phyloP scores from a whole-genome alignment of 2,113 vertebrate genomes.

The Alligator sinensis region DNA sequence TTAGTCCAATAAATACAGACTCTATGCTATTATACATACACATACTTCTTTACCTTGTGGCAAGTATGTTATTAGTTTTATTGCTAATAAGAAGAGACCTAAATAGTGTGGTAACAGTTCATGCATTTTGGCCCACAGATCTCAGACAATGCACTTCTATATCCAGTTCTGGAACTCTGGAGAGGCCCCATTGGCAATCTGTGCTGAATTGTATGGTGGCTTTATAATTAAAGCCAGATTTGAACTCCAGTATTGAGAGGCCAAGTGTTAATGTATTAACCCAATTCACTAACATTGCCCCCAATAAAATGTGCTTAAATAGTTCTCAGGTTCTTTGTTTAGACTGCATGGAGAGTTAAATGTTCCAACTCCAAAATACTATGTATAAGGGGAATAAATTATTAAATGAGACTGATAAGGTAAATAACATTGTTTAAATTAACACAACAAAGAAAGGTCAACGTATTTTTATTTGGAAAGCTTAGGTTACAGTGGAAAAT shows the following conservation, averaged over 20 bases:
- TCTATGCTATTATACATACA: not conserved
- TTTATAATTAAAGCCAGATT: not conserved
- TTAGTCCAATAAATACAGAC: not conserved
- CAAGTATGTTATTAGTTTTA: not conserved
- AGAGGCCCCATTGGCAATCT: not conserved
- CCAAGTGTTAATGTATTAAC: slow-evolving; percentile 28
- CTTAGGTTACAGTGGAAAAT: not conserved
- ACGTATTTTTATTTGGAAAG: slow-evolving; percentile 15
- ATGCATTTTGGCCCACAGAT: not conserved
- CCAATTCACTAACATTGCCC: slow-evolving; percentile 7
- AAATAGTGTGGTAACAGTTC: not conserved
- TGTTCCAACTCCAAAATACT: slow-evolving; percentile 37
- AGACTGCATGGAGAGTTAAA: slow-evolving; percentile 29
- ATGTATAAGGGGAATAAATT: slow-evolving; percentile 29
- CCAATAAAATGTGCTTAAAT: slow-evolving; percentile 7
- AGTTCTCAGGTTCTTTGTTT: slow-evolving; percentile 44
- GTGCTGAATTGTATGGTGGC: not conserved
- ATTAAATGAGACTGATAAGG: slow-evolving; percentile 35
- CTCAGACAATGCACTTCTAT: not conserved
- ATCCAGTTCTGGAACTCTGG: not conserved
- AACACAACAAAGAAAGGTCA: not conserved
- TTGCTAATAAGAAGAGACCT: not conserved
- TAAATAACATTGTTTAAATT: slow-evolving; percentile 21
- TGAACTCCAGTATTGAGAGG: slow-evolving; percentile 5
- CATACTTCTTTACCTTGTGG: not conserved